Evolutionary conservation across 2,113 vertebrate species (phyloP), one percentile per base, ranked within the genome.

Genomic region (Calidris pugnax): DNA sequence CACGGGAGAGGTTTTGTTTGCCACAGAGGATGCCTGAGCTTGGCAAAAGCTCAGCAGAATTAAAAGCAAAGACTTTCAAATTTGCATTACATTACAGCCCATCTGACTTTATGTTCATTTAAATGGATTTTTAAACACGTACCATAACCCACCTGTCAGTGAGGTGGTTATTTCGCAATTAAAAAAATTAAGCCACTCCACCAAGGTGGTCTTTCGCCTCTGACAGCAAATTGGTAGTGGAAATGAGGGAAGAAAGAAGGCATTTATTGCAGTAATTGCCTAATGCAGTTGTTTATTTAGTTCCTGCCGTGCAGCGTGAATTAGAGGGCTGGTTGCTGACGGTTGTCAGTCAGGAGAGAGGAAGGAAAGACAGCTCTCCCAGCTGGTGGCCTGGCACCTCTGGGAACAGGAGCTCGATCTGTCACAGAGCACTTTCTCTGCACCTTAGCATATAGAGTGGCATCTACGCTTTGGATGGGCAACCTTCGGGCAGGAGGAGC

Each of bases 251-350:
- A 89, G 64, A 92, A 93, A 91, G 63, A 48, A 89, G 80, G 78
- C 72, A 67, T 85, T 96, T 94, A 93, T 71, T 87, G 56, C 39
- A n/a, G 53, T 92, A 91, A 95, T 94, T 93, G 92, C 84, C 37
- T 87, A 79, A 90, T 88, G 67, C 63, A 66, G 85, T 93, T 93
- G 89, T 92, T 97, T 96, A 33, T 89, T 95, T 84, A 66, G 88
- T 79, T 96, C 86, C 94, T 90, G 71, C 0, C 1, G 87, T 50
- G 89, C 79, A 85, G 48, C 2, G 9, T 81, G 93, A 92, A 78
- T 74, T 85, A 85, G 39, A 78, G 84, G 78, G 64, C 73, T 85
- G 26, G 60, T 55, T 85, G 64, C 64, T 90, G 72, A 83, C 1
- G 7, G 26, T 7, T 94, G 89, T 95, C 90, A 85, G 23, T 80